Conservation (phyloP, 2,113 vertebrate species). For the Dryoscopus gambensis region DNA sequence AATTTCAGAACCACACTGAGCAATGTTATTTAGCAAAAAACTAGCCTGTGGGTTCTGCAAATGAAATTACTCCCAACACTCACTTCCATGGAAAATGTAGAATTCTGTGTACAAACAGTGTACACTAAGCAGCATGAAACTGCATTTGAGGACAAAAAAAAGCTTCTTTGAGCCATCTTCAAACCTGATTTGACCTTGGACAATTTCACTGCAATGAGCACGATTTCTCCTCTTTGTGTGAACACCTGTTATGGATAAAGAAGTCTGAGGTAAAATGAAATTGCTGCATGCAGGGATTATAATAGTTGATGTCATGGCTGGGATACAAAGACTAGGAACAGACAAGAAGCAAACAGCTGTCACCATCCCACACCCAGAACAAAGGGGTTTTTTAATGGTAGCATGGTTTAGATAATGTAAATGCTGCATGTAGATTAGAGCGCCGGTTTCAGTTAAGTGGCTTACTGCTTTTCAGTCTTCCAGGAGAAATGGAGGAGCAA, state of each 20-base stretch:
- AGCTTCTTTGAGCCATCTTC: neutral
- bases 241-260: neutral
- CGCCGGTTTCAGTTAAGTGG: neutral
- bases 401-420: neutral
- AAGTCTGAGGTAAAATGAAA: neutral
- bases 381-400: neutral
- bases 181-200: neutral
- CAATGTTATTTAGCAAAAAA: neutral
- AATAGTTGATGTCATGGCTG: neutral
- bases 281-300: neutral
- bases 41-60: constrained; percentile 14
- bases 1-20: constrained; percentile 20
- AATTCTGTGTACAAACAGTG: neutral
- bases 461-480: neutral
- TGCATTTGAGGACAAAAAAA: neutral
- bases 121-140: neutral
- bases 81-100: neutral
- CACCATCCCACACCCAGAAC: neutral
- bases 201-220: neutral
- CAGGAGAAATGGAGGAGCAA: neutral
- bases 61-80: neutral
- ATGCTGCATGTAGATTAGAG: neutral
- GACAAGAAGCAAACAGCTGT: neutral
- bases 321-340: neutral
- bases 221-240: neutral